phyloP scores from a whole-genome alignment of 1,140 invertebrate species.

The Drusus annulatus region DNA sequence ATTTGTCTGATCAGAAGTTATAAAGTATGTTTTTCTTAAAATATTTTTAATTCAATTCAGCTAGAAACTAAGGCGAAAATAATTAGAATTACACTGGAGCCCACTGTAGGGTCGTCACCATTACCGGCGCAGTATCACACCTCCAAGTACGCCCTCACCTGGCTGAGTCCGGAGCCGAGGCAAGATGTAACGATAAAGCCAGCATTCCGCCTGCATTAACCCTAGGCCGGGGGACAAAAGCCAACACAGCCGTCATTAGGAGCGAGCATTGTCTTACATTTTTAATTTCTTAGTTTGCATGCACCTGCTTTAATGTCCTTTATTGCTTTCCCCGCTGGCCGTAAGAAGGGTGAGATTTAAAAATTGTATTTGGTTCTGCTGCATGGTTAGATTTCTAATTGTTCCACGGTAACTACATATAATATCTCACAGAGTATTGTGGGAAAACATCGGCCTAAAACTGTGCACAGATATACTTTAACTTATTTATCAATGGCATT shows the following conservation, averaged over 20 bases:
- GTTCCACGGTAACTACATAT: not conserved
- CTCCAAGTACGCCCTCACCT: conserved; percentile 14
- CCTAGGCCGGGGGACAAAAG: conserved; percentile 40
- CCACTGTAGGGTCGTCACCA: not conserved
- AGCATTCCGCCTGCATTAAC: conserved; percentile 49
- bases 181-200: conserved; percentile 42
- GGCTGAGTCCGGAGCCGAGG: conserved; percentile 11
- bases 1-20: too few relatives aligned
- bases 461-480: too few relatives aligned
- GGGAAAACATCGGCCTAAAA: too few relatives aligned
- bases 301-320: conserved; percentile 46
- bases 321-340: conserved; percentile 14
- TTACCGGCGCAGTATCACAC: conserved; percentile 24
- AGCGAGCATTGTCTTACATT: conserved; percentile 53
- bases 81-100: too few relatives aligned
- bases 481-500: too few relatives aligned
- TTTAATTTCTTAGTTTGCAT: conserved; percentile 54
- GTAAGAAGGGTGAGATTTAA: not conserved
- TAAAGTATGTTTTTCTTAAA: too few relatives aligned
- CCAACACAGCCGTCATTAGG: conserved; percentile 44
- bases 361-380: too few relatives aligned
- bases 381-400: too few relatives aligned
- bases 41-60: too few relatives aligned
- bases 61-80: too few relatives aligned
- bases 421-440: too few relatives aligned